A percentile compares a stretch with the other conserved stretches of the same genome.
Evolutionary conservation across 2,888 invertebrate genomes (phyloP).

Genomic region (Xiphydria camelus): DNA sequence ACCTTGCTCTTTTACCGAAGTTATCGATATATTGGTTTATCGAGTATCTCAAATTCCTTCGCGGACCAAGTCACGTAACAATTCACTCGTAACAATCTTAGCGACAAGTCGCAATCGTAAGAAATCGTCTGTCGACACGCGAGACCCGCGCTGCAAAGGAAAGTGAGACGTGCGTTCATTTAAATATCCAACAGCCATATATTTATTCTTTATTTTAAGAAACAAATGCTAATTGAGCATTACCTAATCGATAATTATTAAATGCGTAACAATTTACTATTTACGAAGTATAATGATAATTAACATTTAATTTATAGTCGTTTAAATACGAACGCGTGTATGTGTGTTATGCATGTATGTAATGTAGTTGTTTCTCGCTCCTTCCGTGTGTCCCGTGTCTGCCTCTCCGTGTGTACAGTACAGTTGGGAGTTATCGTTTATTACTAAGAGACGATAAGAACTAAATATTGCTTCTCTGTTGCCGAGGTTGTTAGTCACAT

Average conservation of each 20-base stretch:
- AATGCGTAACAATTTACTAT: constrained; percentile 57
- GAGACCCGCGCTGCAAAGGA: too few species aligned
- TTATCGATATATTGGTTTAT: too few species aligned
- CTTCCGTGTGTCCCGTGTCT: constrained; percentile 27
- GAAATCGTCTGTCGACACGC: too few species aligned
- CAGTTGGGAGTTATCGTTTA: constrained; percentile 15
- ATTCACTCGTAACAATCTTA: not conserved
- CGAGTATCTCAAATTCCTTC: too few species aligned
- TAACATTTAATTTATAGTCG: constrained; percentile 56
- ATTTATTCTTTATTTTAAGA: constrained; percentile 58
- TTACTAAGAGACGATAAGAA: constrained; percentile 51
- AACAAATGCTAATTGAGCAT: constrained; percentile 60
- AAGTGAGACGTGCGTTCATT: constrained; percentile 38
- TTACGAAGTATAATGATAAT: constrained; percentile 56
- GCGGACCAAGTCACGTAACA: too few species aligned
- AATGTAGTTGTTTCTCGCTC: constrained; percentile 18
- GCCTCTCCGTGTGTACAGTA: constrained; percentile 10
- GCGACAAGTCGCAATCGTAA: too few species aligned
- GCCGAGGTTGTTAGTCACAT: constrained; percentile 45
- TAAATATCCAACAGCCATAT: constrained; percentile 59
- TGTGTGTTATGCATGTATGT: constrained; percentile 44
- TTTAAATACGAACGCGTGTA: constrained; percentile 53
- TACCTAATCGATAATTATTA: constrained; percentile 58
- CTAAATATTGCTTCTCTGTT: constrained; percentile 55
- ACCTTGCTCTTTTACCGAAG: too few species aligned